These are phyloP conservation scores for Hirtodrosophila histrioides DNA, from an alignment of 2,888 invertebrate genomes.

Conservation along the genomic window DNA sequence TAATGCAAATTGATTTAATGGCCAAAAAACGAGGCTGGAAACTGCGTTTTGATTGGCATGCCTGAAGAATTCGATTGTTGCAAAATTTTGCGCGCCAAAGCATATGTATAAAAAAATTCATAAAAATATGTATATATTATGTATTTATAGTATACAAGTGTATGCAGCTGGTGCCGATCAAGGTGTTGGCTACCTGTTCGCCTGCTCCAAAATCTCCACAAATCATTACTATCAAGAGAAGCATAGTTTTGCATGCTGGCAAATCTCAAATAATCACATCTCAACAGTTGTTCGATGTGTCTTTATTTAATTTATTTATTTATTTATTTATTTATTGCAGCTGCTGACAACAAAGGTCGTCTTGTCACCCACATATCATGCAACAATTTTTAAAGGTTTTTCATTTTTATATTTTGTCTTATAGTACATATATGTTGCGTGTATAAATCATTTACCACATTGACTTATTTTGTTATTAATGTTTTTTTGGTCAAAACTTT, in stretches of 20 bases:
- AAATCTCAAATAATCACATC: constrained; percentile 36
- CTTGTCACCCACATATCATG: constrained; percentile 61
- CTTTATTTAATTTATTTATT: constrained; percentile 36
- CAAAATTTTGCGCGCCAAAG: constrained; percentile 21
- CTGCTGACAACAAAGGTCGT: constrained; percentile 66
- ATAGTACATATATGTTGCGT: constrained; percentile 5
- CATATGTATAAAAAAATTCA: constrained; percentile 9
- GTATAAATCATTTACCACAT: constrained; percentile 40
- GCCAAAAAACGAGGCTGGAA: constrained; percentile 34
- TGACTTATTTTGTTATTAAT: constrained; percentile 49
- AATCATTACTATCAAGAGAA: constrained; percentile 41
- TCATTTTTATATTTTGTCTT: constrained; percentile 5
- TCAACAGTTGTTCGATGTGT: constrained; percentile 31
- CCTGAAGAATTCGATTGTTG: constrained; percentile 33
- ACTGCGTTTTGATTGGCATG: constrained; percentile 56
- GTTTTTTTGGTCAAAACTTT: constrained; percentile 25
- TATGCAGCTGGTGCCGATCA: constrained; percentile 35
- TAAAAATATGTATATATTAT: neutral
- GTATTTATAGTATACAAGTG: constrained; percentile 11
- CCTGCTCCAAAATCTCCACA: constrained; percentile 65
- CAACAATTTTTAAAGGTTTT: constrained; percentile 29
- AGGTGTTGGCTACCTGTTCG: constrained; percentile 30
- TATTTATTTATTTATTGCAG: constrained; percentile 50
- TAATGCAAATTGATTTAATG: constrained; percentile 68
- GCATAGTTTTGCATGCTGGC: neutral